Conservation (phyloP, 2,113 vertebrate species). For the Canis aureus region DNA sequence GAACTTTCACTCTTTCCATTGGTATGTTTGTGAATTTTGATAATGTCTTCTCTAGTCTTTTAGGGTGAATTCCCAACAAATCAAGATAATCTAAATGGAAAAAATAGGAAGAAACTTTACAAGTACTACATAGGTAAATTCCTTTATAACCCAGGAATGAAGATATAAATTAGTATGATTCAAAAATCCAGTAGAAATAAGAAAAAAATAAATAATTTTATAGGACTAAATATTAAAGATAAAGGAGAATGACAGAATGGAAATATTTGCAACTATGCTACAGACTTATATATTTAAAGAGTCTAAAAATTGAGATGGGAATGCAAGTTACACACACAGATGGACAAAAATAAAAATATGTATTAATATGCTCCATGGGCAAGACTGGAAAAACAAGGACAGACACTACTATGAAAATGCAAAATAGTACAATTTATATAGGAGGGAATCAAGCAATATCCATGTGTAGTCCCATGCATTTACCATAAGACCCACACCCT, state of each 20-base stretch:
- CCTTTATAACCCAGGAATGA: neutral
- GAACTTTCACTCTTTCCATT: conserved; percentile 91
- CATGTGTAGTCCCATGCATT: neutral
- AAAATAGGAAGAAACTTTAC: neutral
- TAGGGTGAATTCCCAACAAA: neutral
- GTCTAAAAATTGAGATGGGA: neutral
- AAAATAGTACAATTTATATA: neutral
- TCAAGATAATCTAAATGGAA: neutral
- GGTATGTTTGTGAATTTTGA: conserved; percentile 96
- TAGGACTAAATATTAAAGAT: neutral
- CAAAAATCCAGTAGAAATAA: neutral
- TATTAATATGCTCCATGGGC: neutral
- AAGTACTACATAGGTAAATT: neutral
- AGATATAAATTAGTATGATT: neutral
- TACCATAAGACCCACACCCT: neutral
- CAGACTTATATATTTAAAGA: neutral
- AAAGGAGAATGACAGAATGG: neutral
- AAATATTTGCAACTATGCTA: neutral
- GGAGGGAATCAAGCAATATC: neutral
- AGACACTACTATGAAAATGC: neutral
- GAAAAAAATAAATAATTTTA: neutral
- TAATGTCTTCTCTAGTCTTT: conserved; percentile 93
- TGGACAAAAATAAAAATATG: neutral
- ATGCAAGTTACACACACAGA: neutral
- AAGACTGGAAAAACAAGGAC: neutral